Conservation (phyloP, 2,797 vertebrate genomes). For the Avahi laniger region DNA sequence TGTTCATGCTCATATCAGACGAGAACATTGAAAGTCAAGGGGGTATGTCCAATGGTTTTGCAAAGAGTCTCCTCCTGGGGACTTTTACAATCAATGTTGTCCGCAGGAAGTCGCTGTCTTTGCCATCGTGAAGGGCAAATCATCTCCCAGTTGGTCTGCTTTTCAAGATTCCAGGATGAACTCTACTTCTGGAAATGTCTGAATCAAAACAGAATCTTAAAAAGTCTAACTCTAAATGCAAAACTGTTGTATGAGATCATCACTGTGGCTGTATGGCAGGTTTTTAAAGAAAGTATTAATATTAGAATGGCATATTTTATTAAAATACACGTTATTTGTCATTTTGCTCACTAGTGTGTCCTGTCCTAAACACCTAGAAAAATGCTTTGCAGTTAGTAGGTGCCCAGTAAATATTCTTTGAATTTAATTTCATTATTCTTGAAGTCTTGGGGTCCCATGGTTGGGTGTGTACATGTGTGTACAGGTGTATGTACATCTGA, state of each 20-base stretch:
- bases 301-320: not conserved
- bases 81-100: constrained; percentile 25
- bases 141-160: constrained; percentile 24
- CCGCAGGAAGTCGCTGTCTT: constrained; percentile 49
- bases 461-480: not conserved
- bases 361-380: not conserved
- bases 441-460: not conserved
- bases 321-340: not conserved
- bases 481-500: not conserved
- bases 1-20: constrained; percentile 21
- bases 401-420: not conserved
- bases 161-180: constrained; percentile 47
- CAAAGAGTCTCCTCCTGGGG: constrained; percentile 25
- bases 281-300: not conserved
- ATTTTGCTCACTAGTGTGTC: not conserved
- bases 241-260: not conserved
- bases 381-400: not conserved
- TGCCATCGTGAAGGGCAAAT: constrained; percentile 42
- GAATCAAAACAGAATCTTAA: constrained; percentile 51
- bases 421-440: not conserved
- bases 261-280: not conserved
- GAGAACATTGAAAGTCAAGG: constrained; percentile 10
- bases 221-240: not conserved
- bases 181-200: constrained; percentile 34
- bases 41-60: constrained; percentile 8